Base-by-base conservation (phyloP, 2,888 invertebrate genomes). In the Tiliacea aurago region DNA sequence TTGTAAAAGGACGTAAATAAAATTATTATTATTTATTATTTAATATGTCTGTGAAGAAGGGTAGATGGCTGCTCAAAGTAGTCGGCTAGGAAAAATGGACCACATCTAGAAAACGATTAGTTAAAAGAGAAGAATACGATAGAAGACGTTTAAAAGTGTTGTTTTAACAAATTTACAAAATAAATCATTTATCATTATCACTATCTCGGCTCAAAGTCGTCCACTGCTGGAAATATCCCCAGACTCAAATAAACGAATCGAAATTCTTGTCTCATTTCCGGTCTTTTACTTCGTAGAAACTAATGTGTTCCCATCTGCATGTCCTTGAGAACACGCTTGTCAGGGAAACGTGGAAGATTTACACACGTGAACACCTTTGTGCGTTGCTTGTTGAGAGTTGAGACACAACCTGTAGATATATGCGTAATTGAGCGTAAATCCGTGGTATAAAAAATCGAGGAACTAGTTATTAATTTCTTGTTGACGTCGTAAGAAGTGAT, bases 271-370 rank as follows among this genome's bases (percentile, higher is more conserved):
- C n/a, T 56, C 4, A 23, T 64, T 49, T 47, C 41, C 53, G n/a
- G 20, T 56, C 13, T 37, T n/a, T 37, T 58, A 45, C 33, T 10
- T 28, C 9, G n/a, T 49, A 28, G 28, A 47, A n/a, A 56, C 10
- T 56, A 56, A 76, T 61, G n/a, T 55, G 43, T 53, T 55, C 37
- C 15, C 45, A 65, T 63, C 43, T 68, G 51, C 72, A 62, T 49
- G 47, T 33, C 55, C 47, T 72, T 64, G 58, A 55, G 49, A 51
- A n/a, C 55, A 7, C 69, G 74, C 67, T 71, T 74, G 80, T 62
- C 84, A 23, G 5, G n/a, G 6, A 68, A 81, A 81, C 23, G 28
- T 15, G 28, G 47, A n/a, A 62, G 63, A 81, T 78, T 84, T 69
- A 84, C 45, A 55, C 37, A 4, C 53, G 9, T 66, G 51, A 58